A percentile compares a stretch with the other conserved stretches of the same genome.
phyloP scores from a whole-genome alignment of 2,113 vertebrate genomes.

The Oncorhynchus mykiss region DNA sequence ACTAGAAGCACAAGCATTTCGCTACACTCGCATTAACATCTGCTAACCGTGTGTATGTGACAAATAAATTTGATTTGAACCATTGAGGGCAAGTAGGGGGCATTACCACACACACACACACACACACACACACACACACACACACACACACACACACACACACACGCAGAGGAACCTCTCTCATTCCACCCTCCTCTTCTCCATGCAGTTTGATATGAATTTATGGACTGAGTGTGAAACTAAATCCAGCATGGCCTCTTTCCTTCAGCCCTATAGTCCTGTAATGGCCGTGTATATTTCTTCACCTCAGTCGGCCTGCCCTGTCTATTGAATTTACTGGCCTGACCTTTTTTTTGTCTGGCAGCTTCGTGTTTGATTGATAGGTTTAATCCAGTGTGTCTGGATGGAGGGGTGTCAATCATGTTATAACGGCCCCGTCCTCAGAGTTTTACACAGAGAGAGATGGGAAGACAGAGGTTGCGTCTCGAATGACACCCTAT shows the following conservation, averaged over 20 bases:
- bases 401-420: conserved; percentile 75
- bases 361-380: conserved; percentile 74
- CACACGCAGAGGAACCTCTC: conserved; percentile 51
- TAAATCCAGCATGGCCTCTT: conserved; percentile 75
- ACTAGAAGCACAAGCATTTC: too few relatives aligned
- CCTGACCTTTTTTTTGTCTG: conserved; percentile 55
- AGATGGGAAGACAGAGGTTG: too few relatives aligned
- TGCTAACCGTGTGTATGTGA: too few relatives aligned
- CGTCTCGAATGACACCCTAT: too few relatives aligned
- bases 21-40: too few relatives aligned
- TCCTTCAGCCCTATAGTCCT: conserved; percentile 63
- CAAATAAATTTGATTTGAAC: too few relatives aligned
- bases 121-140: too few relatives aligned
- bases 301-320: conserved; percentile 24
- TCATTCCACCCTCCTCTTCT: conserved; percentile 55
- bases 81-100: too few relatives aligned
- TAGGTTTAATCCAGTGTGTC: conserved; percentile 76
- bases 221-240: conserved; percentile 70
- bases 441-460: not conserved
- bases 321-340: conserved; percentile 78
- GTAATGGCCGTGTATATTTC: conserved; percentile 78
- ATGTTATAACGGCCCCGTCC: conserved; percentile 54
- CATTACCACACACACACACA: too few relatives aligned
- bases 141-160: too few relatives aligned
- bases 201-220: conserved; percentile 75